Conservation (phyloP, 2,113 vertebrate genomes). For the Erythrocebus patas region DNA sequence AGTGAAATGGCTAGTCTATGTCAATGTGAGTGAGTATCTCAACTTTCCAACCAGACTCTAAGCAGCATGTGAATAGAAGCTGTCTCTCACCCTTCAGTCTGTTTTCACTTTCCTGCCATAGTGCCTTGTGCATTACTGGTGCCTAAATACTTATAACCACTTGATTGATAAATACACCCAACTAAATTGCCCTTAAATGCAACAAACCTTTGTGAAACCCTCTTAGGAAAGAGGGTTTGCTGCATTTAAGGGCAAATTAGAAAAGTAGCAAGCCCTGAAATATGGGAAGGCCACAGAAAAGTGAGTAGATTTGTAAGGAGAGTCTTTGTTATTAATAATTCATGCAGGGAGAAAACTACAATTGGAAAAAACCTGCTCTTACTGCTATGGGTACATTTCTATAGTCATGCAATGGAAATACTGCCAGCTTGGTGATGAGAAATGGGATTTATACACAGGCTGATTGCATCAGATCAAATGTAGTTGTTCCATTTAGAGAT, state of each 20-base stretch:
- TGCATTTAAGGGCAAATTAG: neutral
- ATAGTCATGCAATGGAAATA: neutral
- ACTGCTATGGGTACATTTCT: neutral
- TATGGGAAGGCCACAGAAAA: neutral
- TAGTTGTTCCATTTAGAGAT: neutral
- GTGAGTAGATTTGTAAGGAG: neutral
- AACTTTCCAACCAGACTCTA: neutral
- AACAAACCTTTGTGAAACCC: neutral
- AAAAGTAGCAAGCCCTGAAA: neutral
- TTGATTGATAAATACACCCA: neutral
- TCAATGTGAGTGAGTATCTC: neutral
- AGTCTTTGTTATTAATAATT: neutral
- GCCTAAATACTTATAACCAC: too few species aligned
- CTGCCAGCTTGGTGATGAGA: neutral
- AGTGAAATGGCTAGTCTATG: neutral
- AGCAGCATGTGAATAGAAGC: neutral
- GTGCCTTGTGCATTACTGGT: rapidly evolving
- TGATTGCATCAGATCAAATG: neutral
- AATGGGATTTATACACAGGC: neutral
- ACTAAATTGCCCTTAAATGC: neutral
- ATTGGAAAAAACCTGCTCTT: neutral
- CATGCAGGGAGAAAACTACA: neutral
- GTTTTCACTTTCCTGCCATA: neutral
- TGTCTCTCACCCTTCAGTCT: neutral
- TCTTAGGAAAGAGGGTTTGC: too few species aligned